Evolutionary conservation across 2,888 invertebrate genomes (phyloP).

Genomic region (Neoascia interrupta): DNA sequence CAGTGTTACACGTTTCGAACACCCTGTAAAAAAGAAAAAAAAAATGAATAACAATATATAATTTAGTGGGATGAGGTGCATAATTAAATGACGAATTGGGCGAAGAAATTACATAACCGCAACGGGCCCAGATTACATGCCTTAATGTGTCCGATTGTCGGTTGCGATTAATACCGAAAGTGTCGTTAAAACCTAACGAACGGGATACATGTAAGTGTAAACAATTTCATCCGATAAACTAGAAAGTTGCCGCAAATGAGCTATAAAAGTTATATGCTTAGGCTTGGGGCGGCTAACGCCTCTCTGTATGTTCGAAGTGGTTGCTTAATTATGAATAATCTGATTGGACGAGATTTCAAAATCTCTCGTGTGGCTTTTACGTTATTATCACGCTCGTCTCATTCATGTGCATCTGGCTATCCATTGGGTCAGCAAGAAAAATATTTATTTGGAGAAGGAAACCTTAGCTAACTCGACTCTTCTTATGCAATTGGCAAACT

Average conservation of each 20-base stretch:
- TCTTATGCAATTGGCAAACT: too few species aligned
- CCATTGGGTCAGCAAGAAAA: too few species aligned
- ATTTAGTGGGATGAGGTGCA: background rate
- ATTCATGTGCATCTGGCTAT: too few species aligned
- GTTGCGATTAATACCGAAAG: background rate
- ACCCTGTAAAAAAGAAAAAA: conserved; percentile 50
- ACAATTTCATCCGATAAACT: conserved; percentile 13
- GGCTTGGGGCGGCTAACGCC: background rate
- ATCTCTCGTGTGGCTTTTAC: too few species aligned
- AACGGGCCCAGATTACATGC: background rate
- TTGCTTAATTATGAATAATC: conserved; percentile 29
- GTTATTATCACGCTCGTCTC: too few species aligned
- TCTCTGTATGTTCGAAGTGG: background rate
- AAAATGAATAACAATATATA: background rate
- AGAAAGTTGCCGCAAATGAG: conserved; percentile 19
- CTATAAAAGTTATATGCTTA: background rate
- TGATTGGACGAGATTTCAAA: conserved; percentile 5
- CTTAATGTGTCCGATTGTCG: background rate
- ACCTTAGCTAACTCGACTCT: too few species aligned
- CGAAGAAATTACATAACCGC: background rate
- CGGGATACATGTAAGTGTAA: background rate
- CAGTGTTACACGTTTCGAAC: conserved; percentile 28
- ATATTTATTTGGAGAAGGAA: too few species aligned
- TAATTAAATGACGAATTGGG: conserved; percentile 1
- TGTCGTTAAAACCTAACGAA: too few species aligned